A percentile compares a stretch with the other conserved stretches of the same genome.
phyloP scores from a whole-genome alignment of 1,140 invertebrate genomes.

The Dendrolimus punctatus region DNA sequence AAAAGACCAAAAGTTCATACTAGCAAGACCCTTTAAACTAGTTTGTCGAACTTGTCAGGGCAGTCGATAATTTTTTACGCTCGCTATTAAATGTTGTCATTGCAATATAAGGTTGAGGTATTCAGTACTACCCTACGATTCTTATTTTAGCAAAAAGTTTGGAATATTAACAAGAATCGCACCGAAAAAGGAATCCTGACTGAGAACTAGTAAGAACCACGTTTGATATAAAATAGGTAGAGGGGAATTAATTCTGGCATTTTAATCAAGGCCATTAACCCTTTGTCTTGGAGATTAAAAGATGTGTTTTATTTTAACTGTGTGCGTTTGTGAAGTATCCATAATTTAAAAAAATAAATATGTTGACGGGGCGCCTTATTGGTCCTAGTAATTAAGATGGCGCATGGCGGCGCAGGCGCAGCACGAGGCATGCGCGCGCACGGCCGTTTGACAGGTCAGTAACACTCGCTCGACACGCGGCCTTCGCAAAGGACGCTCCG shows the following conservation, averaged over 20 bases:
- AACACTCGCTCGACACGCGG: constrained; percentile 45
- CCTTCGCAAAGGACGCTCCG: constrained; percentile 58
- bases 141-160: constrained; percentile 49
- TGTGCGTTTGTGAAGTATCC: constrained; percentile 47
- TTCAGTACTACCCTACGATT: constrained; percentile 59
- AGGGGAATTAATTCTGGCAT: constrained; percentile 53
- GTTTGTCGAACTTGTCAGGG: constrained; percentile 35
- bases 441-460: constrained; percentile 51
- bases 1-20: constrained; percentile 7
- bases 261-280: constrained; percentile 48
- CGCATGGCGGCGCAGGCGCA: constrained; percentile 40
- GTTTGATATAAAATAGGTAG: constrained; percentile 38
- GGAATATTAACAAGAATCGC: constrained; percentile 40
- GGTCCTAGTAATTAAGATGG: constrained; percentile 64
- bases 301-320: constrained; percentile 43
- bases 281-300: constrained; percentile 28
- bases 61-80: constrained; percentile 41
- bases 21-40: constrained; percentile 34
- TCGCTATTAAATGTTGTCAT: constrained; percentile 47
- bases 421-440: constrained; percentile 37
- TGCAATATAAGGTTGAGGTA: constrained; percentile 59
- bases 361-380: constrained; percentile 60
- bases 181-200: constrained; percentile 51
- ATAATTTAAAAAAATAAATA: constrained; percentile 61
- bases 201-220: constrained; percentile 40